phyloP scores from a whole-genome alignment of 2,797 vertebrate genomes.

The Melanotaenia pygmaea region DNA sequence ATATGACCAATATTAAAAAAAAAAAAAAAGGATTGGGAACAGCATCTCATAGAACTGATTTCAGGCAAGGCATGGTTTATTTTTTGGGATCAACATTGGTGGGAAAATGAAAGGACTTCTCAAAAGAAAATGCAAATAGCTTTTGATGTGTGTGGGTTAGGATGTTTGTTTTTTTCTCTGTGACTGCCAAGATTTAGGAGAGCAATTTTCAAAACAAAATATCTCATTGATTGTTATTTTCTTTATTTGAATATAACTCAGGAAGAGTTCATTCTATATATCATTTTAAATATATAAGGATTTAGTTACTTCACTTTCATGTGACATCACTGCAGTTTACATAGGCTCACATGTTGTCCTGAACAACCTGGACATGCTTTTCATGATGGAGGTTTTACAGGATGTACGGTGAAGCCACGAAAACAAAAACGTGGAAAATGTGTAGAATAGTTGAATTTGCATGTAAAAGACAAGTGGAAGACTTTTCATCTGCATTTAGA shows the following conservation, averaged over 20 bases:
- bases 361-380: neutral
- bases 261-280: neutral
- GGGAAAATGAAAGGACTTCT: neutral
- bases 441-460: neutral
- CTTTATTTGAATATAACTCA: neutral
- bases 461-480: neutral
- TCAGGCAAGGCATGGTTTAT: neutral
- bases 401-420: no score
- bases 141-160: neutral
- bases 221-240: neutral
- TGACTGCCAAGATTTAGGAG: neutral
- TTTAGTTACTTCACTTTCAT: neutral
- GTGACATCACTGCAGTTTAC: neutral
- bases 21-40: neutral
- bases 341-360: neutral
- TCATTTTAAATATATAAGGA: neutral
- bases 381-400: neutral
- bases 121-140: neutral
- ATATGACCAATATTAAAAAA: neutral
- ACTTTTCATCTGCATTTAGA: neutral
- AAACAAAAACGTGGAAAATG: neutral
- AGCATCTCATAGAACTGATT: neutral
- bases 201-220: neutral
- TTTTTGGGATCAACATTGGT: neutral
- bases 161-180: neutral